These are phyloP conservation scores for Phenacoccus solenopsis DNA, from an alignment of 1,140 invertebrate genomes.

Conservation along the genomic window DNA sequence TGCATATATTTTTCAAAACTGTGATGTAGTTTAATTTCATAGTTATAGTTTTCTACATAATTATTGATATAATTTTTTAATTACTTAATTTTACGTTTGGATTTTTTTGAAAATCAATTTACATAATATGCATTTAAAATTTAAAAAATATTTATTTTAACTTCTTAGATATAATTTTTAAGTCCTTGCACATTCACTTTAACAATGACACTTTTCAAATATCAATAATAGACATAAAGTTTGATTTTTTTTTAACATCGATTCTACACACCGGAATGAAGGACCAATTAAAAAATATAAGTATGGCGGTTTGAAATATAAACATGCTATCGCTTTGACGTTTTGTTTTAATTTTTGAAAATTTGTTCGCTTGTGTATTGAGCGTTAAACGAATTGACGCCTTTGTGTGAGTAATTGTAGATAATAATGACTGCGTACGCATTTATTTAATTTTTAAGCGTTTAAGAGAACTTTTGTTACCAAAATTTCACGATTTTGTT, in stretches of 20 bases:
- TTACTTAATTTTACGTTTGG: no score
- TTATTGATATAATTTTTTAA: no score
- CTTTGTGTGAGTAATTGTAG: neutral
- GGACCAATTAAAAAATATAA: neutral
- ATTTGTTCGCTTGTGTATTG: neutral
- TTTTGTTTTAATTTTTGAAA: neutral
- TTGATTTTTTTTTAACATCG: no score
- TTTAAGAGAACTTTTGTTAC: neutral
- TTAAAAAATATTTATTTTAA: no score
- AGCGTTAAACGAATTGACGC: neutral
- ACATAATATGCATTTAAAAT: no score
- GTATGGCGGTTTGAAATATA: no score
- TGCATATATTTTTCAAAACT: neutral
- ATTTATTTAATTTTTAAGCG: neutral
- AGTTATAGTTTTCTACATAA: no score
- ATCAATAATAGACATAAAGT: no score
- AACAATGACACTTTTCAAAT: no score
- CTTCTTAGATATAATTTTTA: no score
- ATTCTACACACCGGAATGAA: neutral
- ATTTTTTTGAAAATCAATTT: no score
- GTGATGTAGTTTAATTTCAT: no score
- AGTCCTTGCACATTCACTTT: neutral
- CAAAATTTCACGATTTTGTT: neutral
- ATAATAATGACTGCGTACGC: neutral
- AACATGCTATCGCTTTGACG: neutral